Base-by-base conservation (phyloP, 2,888 invertebrate species). In the Rhamphomyia laevipes region DNA sequence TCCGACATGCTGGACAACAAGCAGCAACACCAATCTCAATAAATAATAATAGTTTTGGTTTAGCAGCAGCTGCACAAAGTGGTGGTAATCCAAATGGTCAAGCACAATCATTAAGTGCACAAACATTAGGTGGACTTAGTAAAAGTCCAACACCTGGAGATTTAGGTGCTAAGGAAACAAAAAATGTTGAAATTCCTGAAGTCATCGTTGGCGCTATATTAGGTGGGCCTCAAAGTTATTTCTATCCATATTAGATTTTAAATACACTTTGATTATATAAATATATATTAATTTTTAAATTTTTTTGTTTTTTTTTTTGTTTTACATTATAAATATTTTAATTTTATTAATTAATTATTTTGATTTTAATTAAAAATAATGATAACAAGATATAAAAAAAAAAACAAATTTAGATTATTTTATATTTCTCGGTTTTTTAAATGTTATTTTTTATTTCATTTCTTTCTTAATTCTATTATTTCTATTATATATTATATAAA, bases 201-300 rank as follows among this genome's bases (percentile, higher is more conserved):
- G 84, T 86, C 73, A 92, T 95, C 74, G 93, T 96, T 69, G 96
- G 95, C 66, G 95, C 94, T 68, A 93, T 97, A 66, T 80, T 96
- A 72, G 96, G 92, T 77, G 71, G 76, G 76, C 67, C 59, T 59
- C 60, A 43, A 45, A 43, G 55, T 59, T 67, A 62, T 61, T 68
- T 66, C 63, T 69, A 68, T 61, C 65, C 61, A 57, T 68, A 68
- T 60, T 69, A 67, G 55, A 50, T 54, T 51, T 35, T 30, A 30
- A 30, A 30, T 9, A 30, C 6, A 30, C 6, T 9, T 30, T 30
- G 6, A 9, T 30, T 30, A 30, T 9, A 30, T 30, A 6, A 9
- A 30, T 30, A 30, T 11, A 30, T 30, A n/a, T n/a, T n/a, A n/a
- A n/a, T n/a, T n/a, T n/a, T n/a, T n/a, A n/a, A n/a, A n/a, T n/a